Evolutionary conservation across 2,888 invertebrate species (phyloP).

Genomic region (Ephialtes manifestator): DNA sequence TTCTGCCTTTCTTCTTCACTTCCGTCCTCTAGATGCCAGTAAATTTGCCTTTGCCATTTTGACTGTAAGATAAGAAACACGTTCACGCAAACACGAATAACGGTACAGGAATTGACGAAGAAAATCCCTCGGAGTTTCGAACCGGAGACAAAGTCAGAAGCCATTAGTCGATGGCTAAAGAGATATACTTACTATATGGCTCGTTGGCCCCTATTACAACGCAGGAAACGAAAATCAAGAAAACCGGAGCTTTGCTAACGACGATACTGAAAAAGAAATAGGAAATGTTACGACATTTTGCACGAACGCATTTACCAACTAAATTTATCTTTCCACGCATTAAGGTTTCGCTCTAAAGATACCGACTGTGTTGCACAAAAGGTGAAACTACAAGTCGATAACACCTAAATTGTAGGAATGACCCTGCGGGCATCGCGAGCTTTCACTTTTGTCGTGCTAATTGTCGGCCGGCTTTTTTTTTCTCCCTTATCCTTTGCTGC

Average conservation of each 20-base stretch:
- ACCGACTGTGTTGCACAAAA: conserved; percentile 8
- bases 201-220: conserved; percentile 11
- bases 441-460: conserved; percentile 51
- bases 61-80: conserved; percentile 13
- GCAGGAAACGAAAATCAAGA: neutral
- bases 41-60: conserved; percentile 20
- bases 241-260: neutral
- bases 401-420: conserved; percentile 28
- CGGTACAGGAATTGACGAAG: conserved; percentile 7
- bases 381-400: conserved; percentile 35
- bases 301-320: neutral
- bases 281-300: neutral
- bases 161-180: conserved; percentile 8
- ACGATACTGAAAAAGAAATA: neutral
- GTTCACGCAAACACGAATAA: neutral
- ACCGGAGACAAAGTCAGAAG: conserved; percentile 1
- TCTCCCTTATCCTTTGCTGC: conserved; percentile 28
- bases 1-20: conserved; percentile 33
- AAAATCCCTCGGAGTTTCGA: neutral
- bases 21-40: conserved; percentile 14
- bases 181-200: neutral
- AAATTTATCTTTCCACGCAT: neutral
- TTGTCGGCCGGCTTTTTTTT: conserved; percentile 13
- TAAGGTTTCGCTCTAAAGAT: neutral
- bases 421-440: conserved; percentile 50